A percentile compares a stretch with the other conserved stretches of the same genome.
Evolutionary conservation across 2,888 invertebrate species (phyloP).

Genomic region (Hartigia nigra): DNA sequence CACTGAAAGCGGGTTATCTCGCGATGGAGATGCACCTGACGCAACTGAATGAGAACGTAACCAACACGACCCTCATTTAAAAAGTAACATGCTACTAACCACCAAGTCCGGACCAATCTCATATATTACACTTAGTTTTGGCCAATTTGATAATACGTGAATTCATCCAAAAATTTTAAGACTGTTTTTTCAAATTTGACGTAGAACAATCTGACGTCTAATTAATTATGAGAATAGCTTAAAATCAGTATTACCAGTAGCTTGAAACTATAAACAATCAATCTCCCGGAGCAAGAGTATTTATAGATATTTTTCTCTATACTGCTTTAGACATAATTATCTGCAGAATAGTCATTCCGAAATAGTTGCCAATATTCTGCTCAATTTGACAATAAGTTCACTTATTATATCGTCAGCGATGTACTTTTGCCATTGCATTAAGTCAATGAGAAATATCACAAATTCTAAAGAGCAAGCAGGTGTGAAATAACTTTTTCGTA

Average conservation of each 20-base stretch:
- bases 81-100: neutral
- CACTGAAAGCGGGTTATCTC: slow-evolving; percentile 78
- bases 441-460: neutral
- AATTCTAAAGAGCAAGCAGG: neutral
- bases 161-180: neutral
- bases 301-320: neutral
- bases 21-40: slow-evolving; percentile 73
- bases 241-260: neutral
- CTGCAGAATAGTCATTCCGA: slow-evolving; percentile 7
- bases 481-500: neutral
- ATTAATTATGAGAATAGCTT: neutral
- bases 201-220: neutral
- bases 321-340: neutral
- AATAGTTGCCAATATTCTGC: slow-evolving; percentile 17
- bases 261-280: neutral
- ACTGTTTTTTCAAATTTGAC: neutral
- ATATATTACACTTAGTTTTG: neutral
- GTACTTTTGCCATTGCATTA: neutral
- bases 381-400: slow-evolving; percentile 26
- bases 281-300: neutral
- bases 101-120: neutral
- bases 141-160: neutral
- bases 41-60: slow-evolving; percentile 37
- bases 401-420: neutral
- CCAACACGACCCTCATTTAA: neutral